Evolutionary conservation across 1,140 invertebrate genomes (phyloP).

Genomic region (Nomia melanderi): DNA sequence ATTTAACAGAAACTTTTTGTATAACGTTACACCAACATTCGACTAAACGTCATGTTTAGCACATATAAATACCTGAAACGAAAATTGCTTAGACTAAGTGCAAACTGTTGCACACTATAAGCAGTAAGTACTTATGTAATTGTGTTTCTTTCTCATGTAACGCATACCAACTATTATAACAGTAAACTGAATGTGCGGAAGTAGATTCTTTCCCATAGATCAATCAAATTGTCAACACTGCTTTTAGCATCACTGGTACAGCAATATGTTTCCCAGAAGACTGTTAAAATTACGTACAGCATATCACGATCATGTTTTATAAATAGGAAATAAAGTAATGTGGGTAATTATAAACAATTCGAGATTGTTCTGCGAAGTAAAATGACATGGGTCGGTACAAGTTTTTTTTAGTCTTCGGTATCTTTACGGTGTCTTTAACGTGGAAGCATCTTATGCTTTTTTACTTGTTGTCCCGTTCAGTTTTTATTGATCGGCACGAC

Average conservation of each 20-base stretch:
- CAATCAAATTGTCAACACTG: neutral
- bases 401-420: neutral
- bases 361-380: neutral
- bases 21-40: neutral
- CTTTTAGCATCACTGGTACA: neutral
- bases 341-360: neutral
- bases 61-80: neutral
- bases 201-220: neutral
- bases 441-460: neutral
- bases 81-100: neutral
- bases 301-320: neutral
- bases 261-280: neutral
- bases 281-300: neutral
- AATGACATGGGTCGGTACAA: neutral
- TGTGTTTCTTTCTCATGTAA: neutral
- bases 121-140: neutral
- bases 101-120: neutral
- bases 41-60: neutral
- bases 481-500: conserved; percentile 19
- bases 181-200: neutral
- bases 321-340: neutral
- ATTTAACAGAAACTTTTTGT: neutral
- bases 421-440: neutral
- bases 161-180: neutral
- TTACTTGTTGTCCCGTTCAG: neutral